Conservation (phyloP, 2,888 invertebrate species). For the Pyrrhia umbra region DNA sequence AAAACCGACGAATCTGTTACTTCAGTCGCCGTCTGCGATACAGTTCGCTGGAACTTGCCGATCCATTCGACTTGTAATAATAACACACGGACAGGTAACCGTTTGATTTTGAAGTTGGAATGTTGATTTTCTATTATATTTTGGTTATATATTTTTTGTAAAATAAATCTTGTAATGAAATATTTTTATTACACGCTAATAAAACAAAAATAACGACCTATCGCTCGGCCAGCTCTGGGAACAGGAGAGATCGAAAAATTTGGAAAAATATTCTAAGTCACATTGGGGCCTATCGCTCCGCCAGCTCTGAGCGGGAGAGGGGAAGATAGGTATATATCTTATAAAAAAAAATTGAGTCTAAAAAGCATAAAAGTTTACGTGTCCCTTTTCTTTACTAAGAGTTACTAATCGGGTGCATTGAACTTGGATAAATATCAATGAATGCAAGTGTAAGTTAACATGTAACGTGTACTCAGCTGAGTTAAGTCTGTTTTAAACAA, state of each 20-base stretch:
- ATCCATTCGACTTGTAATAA: conserved; percentile 73
- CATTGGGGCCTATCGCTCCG: too few relatives aligned
- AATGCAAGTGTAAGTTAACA: conserved; percentile 69
- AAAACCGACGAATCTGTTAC: conserved; percentile 83
- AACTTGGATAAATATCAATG: too few relatives aligned
- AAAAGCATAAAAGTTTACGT: too few relatives aligned
- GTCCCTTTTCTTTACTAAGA: too few relatives aligned
- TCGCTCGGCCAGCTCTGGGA: too few relatives aligned
- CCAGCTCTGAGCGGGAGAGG: too few relatives aligned
- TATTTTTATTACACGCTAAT: background rate
- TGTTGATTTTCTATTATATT: conserved; percentile 28
- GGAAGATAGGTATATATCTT: too few relatives aligned
- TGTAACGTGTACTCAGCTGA: conserved; percentile 70
- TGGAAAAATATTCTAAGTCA: too few relatives aligned
- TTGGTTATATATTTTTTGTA: background rate
- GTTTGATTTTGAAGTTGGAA: conserved; percentile 20
- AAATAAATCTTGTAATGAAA: background rate
- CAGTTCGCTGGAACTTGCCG: conserved; percentile 67
- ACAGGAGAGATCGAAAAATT: too few relatives aligned
- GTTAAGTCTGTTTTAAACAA: conserved; percentile 75
- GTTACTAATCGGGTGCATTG: too few relatives aligned
- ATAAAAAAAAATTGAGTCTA: too few relatives aligned
- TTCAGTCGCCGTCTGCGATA: conserved; percentile 73
- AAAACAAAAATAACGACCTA: too few relatives aligned
- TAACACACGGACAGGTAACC: conserved; percentile 72